phyloP scores from a whole-genome alignment of 2,888 invertebrate genomes.

The Thyatira batis region DNA sequence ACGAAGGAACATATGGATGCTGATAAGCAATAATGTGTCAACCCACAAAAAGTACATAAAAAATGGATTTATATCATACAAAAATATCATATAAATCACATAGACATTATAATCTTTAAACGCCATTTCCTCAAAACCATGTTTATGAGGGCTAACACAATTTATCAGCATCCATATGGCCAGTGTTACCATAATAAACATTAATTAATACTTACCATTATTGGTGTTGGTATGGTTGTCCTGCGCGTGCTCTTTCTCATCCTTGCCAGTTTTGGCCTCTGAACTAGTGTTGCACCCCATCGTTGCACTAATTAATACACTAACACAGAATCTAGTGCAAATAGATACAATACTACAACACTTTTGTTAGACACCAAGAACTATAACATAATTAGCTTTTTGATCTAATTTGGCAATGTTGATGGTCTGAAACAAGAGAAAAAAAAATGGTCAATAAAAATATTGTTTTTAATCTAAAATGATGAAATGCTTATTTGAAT shows the following conservation, averaged over 20 bases:
- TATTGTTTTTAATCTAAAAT: too few relatives aligned
- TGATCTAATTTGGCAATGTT: not conserved
- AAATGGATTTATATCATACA: too few relatives aligned
- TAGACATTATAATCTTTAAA: too few relatives aligned
- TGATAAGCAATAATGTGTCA: too few relatives aligned
- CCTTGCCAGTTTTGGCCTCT: conserved; percentile 52
- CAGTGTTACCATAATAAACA: too few relatives aligned
- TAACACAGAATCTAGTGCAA: conserved; percentile 25
- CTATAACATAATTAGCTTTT: not conserved
- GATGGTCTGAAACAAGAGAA: not conserved
- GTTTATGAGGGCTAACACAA: not conserved
- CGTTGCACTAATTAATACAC: conserved; percentile 24
- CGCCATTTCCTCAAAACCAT: too few relatives aligned
- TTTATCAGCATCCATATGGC: too few relatives aligned
- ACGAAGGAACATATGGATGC: too few relatives aligned
- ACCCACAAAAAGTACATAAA: too few relatives aligned
- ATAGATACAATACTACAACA: conserved; percentile 13
- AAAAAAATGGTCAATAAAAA: too few relatives aligned
- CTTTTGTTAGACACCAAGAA: conserved; percentile 8
- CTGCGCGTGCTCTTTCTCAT: conserved; percentile 42
- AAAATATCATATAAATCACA: too few relatives aligned
- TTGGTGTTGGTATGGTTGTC: conserved; percentile 41
- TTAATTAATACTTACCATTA: conserved; percentile 40
- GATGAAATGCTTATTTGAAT: too few relatives aligned
- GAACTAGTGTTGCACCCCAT: conserved; percentile 70